Percentiles rank a stretch among this genome's conserved stretches.
phyloP scores from a whole-genome alignment of 2,797 vertebrate species.

The Lithobates sylvaticus region DNA sequence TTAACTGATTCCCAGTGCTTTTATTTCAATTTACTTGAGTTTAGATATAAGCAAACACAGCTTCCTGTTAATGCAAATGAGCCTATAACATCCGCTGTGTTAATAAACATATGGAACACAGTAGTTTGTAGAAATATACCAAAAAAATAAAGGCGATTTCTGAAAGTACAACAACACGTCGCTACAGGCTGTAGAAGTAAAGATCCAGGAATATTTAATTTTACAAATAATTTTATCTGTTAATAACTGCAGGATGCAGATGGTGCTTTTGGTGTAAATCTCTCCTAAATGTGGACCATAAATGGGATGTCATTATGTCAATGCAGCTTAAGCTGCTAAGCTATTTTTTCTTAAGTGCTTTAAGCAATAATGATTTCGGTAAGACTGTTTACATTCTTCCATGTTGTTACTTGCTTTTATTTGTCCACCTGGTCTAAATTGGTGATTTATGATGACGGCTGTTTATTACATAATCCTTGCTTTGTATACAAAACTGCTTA shows the following conservation, averaged over 20 bases:
- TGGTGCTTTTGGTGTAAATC: neutral
- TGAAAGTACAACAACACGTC: neutral
- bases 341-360: conserved; percentile 18
- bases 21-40: conserved; percentile 15
- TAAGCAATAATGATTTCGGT: conserved; percentile 4
- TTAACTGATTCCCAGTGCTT: neutral
- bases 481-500: neutral
- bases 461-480: conserved; percentile 12
- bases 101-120: conserved; percentile 27
- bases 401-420: neutral
- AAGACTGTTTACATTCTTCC: neutral
- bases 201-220: neutral
- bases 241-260: conserved; percentile 7
- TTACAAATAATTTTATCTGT: neutral
- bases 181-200: neutral
- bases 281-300: neutral
- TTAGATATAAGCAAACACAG: conserved; percentile 13
- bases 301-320: neutral
- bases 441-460: conserved; percentile 5
- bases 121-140: neutral
- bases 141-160: neutral
- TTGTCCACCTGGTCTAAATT: neutral
- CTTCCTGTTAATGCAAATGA: conserved; percentile 20
- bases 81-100: neutral
- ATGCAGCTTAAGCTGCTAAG: neutral